Conservation (phyloP, 1,140 invertebrate species). For the Copidosoma floridanum region DNA sequence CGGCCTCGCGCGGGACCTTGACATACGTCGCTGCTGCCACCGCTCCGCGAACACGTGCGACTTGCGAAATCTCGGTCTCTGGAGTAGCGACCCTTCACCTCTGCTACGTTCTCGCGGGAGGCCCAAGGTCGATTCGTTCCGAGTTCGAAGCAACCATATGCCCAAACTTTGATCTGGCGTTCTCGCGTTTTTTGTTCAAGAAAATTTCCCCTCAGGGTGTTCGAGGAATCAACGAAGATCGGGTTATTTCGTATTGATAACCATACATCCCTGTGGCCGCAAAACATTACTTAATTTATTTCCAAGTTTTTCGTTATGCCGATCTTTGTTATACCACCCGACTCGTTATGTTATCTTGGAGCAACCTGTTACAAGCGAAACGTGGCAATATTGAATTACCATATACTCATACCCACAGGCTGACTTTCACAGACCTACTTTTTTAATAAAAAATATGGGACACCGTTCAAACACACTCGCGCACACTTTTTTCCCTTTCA, state of each 20-base stretch:
- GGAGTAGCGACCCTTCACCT: too few relatives aligned
- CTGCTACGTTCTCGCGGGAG: too few relatives aligned
- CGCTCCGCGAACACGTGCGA: slow-evolving; percentile 1
- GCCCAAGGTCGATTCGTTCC: too few relatives aligned
- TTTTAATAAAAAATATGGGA: slow-evolving; percentile 3
- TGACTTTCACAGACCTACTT: slow-evolving; percentile 44
- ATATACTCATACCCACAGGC: neutral
- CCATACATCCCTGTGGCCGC: too few relatives aligned
- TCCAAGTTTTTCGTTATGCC: too few relatives aligned
- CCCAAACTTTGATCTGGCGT: neutral
- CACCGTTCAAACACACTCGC: neutral
- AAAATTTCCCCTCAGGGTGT: neutral
- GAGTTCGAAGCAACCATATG: slow-evolving; percentile 9
- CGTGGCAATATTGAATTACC: slow-evolving; percentile 29
- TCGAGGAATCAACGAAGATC: too few relatives aligned
- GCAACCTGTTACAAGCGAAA: slow-evolving; percentile 10
- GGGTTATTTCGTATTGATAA: too few relatives aligned
- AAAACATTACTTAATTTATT: too few relatives aligned
- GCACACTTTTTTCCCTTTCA: slow-evolving; percentile 16
- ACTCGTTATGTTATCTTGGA: too few relatives aligned
- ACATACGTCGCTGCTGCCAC: neutral
- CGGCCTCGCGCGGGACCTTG: neutral
- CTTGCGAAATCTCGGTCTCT: too few relatives aligned
- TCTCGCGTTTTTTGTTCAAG: too few relatives aligned
- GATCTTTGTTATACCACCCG: too few relatives aligned